Conservation (phyloP, 2,113 vertebrate genomes). For the Cnemophilus loriae region DNA sequence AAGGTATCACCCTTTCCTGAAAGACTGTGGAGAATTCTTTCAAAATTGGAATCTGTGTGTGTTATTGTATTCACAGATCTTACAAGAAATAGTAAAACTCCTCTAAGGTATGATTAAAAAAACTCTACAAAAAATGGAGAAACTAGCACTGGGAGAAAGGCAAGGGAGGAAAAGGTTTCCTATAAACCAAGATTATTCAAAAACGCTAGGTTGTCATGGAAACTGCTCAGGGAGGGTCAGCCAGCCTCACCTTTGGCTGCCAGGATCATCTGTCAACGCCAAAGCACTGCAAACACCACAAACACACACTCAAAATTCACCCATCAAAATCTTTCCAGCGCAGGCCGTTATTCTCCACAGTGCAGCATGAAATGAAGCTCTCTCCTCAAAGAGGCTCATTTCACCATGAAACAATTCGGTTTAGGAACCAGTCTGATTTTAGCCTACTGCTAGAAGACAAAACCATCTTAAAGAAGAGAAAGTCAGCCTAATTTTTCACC, state of each 20-base stretch:
- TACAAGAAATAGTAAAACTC: background rate
- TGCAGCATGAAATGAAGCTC: background rate
- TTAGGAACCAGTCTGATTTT: background rate
- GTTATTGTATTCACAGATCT: background rate
- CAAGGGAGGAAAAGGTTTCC: conserved; percentile 48
- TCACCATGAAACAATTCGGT: background rate
- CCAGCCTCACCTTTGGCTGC: conserved; percentile 71
- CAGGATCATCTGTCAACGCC: conserved; percentile 67
- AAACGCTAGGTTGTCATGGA: conserved; percentile 69
- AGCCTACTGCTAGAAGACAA: background rate
- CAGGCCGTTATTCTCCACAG: background rate
- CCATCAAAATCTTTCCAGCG: background rate
- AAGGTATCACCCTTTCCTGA: background rate
- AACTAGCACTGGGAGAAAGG: conserved; percentile 12
- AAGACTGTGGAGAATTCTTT: background rate
- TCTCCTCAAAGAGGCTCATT: conserved; percentile 7
- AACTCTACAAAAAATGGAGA: background rate
- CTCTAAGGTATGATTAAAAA: conserved; percentile 5
- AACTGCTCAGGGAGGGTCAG: conserved; percentile 72
- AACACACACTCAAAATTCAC: conserved; percentile 46
- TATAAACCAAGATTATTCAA: conserved; percentile 67
- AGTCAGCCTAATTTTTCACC: background rate
- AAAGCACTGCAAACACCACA: conserved; percentile 66
- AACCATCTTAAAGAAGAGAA: background rate
- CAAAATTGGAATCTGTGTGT: background rate